Evolutionary conservation across 2,888 invertebrate species (phyloP), one percentile per base, ranked within the genome.

Genomic region (Chloroclysta siterata): DNA sequence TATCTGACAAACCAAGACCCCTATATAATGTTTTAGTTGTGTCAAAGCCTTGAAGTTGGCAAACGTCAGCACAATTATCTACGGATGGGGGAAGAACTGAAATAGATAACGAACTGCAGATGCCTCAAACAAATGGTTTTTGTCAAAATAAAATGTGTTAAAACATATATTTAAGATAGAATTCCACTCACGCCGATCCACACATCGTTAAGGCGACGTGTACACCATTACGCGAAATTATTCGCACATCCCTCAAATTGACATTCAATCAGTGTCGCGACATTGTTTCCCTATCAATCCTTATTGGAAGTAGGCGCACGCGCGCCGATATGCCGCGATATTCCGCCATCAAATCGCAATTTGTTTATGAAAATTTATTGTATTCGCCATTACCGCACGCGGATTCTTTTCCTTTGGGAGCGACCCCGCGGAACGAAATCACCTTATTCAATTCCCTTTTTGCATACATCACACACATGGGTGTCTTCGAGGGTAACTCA

Each of bases 311-410:
- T 86, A 80, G 80, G 84, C 86, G 80, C 90, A 87, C 90, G 87
- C 87, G 81, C 85, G 84, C 87, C 86, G 87, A 85, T 86, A 84
- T 80, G 78, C 85, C 83, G 87, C 87, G 88, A 85, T 87, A 85
- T 82, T 78, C 83, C 83, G 84, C 90, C 92, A 93, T 93, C 93
- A 93, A 93, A 93, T 85, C 86, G 90, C 91, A 91, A 93, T 93
- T 93, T 93, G 93, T 93, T 93, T 93, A 93, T 93, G 93, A 93
- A 93, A 93, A 93, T 93, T 93, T 93, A 93, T 93, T 91, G 92
- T 92, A 93, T 92, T 92, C 87, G 87, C 91, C 91, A 92, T 93
- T 92, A 93, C 92, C 87, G 85, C 80, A 73, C 68, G 73, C 76
- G 87, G 88, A 88, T 91, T 91, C 90, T 90, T 91, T 90, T 90